Conservation (phyloP, 2,888 invertebrate genomes). For the Microctonus hyperodae region DNA sequence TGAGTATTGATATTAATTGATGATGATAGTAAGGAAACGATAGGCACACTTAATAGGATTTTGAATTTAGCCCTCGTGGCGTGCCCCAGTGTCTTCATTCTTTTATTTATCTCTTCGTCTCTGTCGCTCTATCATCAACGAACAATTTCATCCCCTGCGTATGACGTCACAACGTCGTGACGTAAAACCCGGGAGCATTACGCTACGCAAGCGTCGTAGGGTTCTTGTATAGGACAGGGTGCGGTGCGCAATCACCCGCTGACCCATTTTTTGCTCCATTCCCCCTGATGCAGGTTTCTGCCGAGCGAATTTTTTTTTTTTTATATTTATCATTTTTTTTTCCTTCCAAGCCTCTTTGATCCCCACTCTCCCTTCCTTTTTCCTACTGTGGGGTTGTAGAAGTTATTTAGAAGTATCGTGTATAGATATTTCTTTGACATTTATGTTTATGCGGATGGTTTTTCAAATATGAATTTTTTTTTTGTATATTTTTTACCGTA, state of each 20-base stretch:
- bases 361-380: not conserved
- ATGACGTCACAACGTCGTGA: slow-evolving; percentile 58
- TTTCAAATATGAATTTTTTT: not conserved
- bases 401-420: not conserved
- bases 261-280: slow-evolving; percentile 47
- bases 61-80: not conserved
- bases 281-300: slow-evolving; percentile 35
- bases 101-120: not conserved
- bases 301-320: slow-evolving; percentile 3
- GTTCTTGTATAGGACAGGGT: slow-evolving; percentile 36
- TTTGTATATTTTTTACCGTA: not conserved
- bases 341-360: not conserved
- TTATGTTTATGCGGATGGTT: not conserved
- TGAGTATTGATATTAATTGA: not conserved
- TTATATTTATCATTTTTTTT: slow-evolving; percentile 3
- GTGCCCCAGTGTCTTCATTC: not conserved
- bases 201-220: slow-evolving; percentile 54
- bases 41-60: not conserved
- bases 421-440: not conserved
- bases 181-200: slow-evolving; percentile 57
- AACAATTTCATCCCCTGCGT: slow-evolving; percentile 20
- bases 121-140: not conserved
- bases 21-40: not conserved
- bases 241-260: slow-evolving; percentile 57
- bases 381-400: not conserved